Base-by-base conservation (phyloP, 2,888 invertebrate genomes). In the Rotaria magnacalcarata region DNA sequence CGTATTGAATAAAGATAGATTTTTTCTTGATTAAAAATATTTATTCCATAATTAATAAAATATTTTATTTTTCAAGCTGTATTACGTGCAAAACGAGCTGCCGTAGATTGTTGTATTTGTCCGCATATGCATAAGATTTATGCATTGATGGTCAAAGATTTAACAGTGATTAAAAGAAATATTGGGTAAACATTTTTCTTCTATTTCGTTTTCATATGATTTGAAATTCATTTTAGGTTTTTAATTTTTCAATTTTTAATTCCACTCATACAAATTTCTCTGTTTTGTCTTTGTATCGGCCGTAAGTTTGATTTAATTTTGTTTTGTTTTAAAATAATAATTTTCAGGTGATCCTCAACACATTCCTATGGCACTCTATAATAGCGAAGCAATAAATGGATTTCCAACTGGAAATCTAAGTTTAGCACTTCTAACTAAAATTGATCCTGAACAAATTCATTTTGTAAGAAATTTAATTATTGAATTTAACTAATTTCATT, bases 161-260 rank as follows among this genome's bases (percentile, higher is more conserved):
- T 90, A 14, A 89, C 88, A 21, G 87, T 90, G 10, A 88, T 90
- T 88, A 89, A 89, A 87, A 88, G 90, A 86, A 89, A 90, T 86
- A 89, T 90, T 56, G 90, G 89, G 89, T 90, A 88, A 87, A 50
- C 14, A 50, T 50, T 50, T 50, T 8, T 50, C 50, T 50, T 50
- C 50, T 11, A 50, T 50, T 50, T 8, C 50, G 1, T 50, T 50
- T 50, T 50, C 8, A 10, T 89, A 60, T 67, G 84, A 86, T 88
- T 87, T 34, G 34, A 34, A 34, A 34, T 34, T 34, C 34, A 34
- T 34, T 88, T n/a, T 88, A 91, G 91, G 80, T 89, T 96, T 87
- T 95, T 96, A 94, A 92, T 96, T 89, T 96, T 96, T 92, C 95
- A 96, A 89, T 96, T 96, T 91, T 95, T 95, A 58, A 92, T 96